phyloP scores from a whole-genome alignment of 1,140 invertebrate species.

The Macrotrachela quadricornifera region DNA sequence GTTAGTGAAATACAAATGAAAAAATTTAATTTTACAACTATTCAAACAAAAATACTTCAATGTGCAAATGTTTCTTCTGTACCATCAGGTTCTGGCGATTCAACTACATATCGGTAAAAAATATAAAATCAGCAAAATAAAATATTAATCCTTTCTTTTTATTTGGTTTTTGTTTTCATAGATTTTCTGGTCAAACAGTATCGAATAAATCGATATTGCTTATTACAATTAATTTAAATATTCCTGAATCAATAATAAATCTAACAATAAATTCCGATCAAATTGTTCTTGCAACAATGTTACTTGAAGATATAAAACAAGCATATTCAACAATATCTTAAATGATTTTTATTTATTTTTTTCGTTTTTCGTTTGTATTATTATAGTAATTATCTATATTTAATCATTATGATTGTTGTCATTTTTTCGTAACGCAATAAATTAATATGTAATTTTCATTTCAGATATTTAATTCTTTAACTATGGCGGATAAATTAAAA shows the following conservation, averaged over 20 bases:
- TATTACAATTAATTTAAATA: no score
- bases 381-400: not conserved
- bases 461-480: not conserved
- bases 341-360: not conserved
- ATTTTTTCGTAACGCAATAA: not conserved
- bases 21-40: not conserved
- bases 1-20: not conserved
- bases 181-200: no score
- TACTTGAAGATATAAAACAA: slow-evolving; percentile 55
- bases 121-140: no score
- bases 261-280: slow-evolving; percentile 61
- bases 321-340: not conserved
- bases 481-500: not conserved
- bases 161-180: no score
- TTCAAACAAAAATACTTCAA: not conserved
- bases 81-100: no score
- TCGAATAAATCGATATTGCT: no score
- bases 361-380: not conserved
- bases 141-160: no score
- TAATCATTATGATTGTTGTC: not conserved
- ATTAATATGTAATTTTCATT: not conserved
- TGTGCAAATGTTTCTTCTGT: not conserved
- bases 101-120: no score
- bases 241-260: no score
- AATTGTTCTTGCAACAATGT: slow-evolving; percentile 80